These are phyloP conservation scores for Protobothrops flavoviridis DNA, from an alignment of 2,113 vertebrate species.

Conservation along the genomic window DNA sequence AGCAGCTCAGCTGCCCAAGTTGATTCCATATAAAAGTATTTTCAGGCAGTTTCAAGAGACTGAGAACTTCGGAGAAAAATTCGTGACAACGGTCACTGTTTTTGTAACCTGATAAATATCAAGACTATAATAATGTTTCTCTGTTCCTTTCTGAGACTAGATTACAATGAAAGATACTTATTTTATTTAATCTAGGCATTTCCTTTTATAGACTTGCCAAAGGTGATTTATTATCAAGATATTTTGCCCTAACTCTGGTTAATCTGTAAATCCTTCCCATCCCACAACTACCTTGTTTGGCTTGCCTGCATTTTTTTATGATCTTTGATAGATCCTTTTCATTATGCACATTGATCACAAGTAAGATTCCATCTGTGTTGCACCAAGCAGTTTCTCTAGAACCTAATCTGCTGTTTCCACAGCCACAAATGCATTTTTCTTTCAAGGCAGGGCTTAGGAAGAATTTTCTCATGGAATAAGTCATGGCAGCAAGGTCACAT, in stretches of 20 bases:
- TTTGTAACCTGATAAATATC: neutral
- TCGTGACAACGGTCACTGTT: neutral
- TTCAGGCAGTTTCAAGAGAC: conserved; percentile 8
- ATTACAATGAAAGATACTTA: neutral
- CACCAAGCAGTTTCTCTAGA: neutral
- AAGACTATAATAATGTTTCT: neutral
- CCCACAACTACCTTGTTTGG: neutral
- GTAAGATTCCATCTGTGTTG: neutral
- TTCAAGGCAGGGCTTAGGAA: neutral
- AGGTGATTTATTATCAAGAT: neutral
- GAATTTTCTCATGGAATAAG: neutral
- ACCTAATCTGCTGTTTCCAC: neutral
- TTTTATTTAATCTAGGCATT: neutral
- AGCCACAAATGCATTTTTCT: neutral
- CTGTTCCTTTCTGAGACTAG: neutral
- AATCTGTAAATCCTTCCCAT: neutral
- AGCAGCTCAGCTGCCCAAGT: neutral
- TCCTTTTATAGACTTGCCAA: neutral
- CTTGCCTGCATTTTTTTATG: neutral
- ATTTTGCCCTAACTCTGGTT: neutral
- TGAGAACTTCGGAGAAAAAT: neutral
- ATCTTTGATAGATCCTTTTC: neutral
- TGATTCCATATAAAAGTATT: conserved; percentile 33
- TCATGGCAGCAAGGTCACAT: neutral
- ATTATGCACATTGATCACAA: neutral